Conservation (phyloP, 2,888 invertebrate species). For the Platycheirus rosarum region DNA sequence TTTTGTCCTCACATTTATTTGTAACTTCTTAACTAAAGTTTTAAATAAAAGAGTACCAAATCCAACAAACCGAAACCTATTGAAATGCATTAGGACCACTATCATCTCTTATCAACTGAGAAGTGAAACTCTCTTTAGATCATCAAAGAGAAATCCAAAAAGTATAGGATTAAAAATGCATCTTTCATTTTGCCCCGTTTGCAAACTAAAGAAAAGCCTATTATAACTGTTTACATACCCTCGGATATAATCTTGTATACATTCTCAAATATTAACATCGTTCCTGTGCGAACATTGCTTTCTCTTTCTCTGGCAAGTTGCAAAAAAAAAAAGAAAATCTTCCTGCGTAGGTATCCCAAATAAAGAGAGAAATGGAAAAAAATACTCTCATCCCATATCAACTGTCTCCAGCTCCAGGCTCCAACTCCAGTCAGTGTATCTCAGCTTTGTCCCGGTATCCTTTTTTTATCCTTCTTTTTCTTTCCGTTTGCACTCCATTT, state of each 20-base stretch:
- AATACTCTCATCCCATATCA: constrained; percentile 23
- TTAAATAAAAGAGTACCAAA: too few species aligned
- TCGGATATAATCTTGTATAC: constrained; percentile 73
- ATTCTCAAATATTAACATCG: constrained; percentile 71
- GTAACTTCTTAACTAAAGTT: too few species aligned
- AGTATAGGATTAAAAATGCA: constrained; percentile 51
- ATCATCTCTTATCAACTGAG: not conserved
- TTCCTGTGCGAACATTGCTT: constrained; percentile 56
- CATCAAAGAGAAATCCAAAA: constrained; percentile 32
- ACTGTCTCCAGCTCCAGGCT: constrained; percentile 33
- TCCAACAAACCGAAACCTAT: too few species aligned
- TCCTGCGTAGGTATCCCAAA: constrained; percentile 28
- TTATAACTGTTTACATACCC: constrained; percentile 73
- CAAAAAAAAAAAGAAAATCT: constrained; percentile 3
- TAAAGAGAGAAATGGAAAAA: not conserved
- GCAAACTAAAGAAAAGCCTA: constrained; percentile 73
- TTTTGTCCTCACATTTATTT: too few species aligned
- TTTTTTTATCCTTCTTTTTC: constrained; percentile 49
- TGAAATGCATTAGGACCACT: too few species aligned
- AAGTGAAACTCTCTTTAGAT: constrained; percentile 11
- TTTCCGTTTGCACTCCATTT: constrained; percentile 60
- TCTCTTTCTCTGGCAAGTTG: constrained; percentile 29
- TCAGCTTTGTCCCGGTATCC: constrained; percentile 11
- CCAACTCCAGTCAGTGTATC: not conserved
- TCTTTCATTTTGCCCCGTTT: constrained; percentile 70